phyloP scores from a whole-genome alignment of 2,113 vertebrate species.

The Clarias macrocephalus region DNA sequence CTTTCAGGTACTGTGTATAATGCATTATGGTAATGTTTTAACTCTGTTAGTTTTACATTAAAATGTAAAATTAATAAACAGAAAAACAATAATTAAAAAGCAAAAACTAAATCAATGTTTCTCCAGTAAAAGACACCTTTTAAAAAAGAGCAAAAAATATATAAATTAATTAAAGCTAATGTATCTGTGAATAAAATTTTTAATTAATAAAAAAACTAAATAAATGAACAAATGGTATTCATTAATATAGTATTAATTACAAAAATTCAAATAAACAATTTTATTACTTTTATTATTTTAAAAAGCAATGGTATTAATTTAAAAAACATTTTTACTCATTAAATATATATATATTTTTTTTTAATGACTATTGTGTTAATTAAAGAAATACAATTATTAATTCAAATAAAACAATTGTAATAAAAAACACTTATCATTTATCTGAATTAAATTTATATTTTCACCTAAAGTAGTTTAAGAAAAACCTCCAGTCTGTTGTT shows the following conservation, averaged over 20 bases:
- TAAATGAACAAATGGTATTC: neutral
- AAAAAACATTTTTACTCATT: neutral
- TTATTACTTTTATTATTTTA: neutral
- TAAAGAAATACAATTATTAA: too few relatives aligned
- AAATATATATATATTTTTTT: too few relatives aligned
- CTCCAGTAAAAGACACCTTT: neutral
- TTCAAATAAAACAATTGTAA: too few relatives aligned
- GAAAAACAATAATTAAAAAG: neutral
- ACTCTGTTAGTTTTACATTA: too few relatives aligned
- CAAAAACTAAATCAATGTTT: neutral
- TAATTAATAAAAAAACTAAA: neutral
- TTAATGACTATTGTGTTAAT: too few relatives aligned
- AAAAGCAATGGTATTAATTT: neutral
- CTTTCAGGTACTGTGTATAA: too few relatives aligned
- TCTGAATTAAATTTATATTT: neutral
- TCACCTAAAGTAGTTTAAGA: neutral
- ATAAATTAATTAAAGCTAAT: neutral
- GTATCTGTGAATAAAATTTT: neutral
- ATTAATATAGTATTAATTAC: neutral
- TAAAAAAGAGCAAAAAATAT: neutral
- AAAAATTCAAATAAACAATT: neutral
- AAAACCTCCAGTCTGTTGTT: neutral
- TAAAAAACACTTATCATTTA: neutral
- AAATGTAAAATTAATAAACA: too few relatives aligned
- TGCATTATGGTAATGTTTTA: too few relatives aligned